A percentile compares a stretch with the other conserved stretches of the same genome.
phyloP scores from a whole-genome alignment of 2,797 vertebrate species.

The Melopsittacus undulatus region DNA sequence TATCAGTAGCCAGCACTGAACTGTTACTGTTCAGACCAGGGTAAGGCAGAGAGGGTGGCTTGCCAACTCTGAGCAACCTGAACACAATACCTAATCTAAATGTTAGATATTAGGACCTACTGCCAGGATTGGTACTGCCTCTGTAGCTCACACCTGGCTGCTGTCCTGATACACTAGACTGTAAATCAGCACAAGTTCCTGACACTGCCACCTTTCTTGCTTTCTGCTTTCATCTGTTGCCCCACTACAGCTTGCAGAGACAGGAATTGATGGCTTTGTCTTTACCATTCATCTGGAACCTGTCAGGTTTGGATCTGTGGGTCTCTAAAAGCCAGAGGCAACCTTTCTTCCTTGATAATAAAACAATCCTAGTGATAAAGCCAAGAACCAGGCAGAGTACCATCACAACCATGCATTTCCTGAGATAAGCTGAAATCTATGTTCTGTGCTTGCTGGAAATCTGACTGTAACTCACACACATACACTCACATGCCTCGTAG shows the following conservation, averaged over 20 bases:
- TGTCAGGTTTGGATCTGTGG: neutral
- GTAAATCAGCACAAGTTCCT: neutral
- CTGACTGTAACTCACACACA: neutral
- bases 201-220: neutral
- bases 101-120: neutral
- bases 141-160: neutral
- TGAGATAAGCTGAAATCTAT: neutral
- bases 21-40: neutral
- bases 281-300: neutral
- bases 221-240: neutral
- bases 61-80: neutral
- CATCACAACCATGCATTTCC: neutral
- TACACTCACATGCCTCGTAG: rapidly evolving
- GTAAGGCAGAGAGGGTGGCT: neutral
- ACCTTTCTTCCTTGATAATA: neutral
- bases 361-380: neutral
- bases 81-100: neutral
- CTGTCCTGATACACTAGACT: neutral
- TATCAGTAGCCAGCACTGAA: neutral
- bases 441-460: neutral
- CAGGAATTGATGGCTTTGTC: neutral
- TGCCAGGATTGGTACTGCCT: neutral
- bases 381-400: neutral
- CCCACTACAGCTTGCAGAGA: neutral
- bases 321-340: neutral